Percentiles rank a stretch among this genome's conserved stretches.
Conservation (phyloP, 2,888 invertebrate species). For the Lasioglossum villosulum region DNA sequence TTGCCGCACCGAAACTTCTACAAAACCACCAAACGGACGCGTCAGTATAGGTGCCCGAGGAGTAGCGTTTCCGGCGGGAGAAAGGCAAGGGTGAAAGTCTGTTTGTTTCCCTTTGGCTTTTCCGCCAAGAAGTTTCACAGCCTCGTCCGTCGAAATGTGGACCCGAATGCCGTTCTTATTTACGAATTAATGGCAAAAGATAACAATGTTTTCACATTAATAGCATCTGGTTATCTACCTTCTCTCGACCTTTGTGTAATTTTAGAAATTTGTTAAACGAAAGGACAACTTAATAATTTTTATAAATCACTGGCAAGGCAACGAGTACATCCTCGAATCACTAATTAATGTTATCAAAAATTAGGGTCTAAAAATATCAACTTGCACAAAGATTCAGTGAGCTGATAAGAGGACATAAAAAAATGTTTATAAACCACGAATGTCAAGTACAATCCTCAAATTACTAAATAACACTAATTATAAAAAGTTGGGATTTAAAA, state of each 20-base stretch:
- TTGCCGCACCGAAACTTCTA: conserved; percentile 72
- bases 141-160: conserved; percentile 23
- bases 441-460: too few species aligned
- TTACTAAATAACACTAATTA: neutral
- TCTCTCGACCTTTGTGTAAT: too few species aligned
- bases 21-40: conserved; percentile 65
- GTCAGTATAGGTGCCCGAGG: conserved; percentile 30
- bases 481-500: neutral
- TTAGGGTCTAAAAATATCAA: too few species aligned
- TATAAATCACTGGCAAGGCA: too few species aligned
- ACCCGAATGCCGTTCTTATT: neutral
- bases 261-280: too few species aligned
- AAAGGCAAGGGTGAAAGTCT: conserved; percentile 47
- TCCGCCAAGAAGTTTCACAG: conserved; percentile 31
- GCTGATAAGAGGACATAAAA: too few species aligned
- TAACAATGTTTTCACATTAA: neutral
- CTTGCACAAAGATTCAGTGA: too few species aligned
- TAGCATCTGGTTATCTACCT: neutral
- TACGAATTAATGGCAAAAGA: neutral
- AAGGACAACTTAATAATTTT: too few species aligned
- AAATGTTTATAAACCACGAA: too few species aligned
- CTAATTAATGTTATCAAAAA: too few species aligned
- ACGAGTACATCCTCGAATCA: too few species aligned
- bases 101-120: conserved; percentile 33
- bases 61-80: conserved; percentile 43